Evolutionary conservation across 2,888 invertebrate genomes (phyloP), one percentile per base, ranked within the genome.

Genomic region (Pseudococcus longispinus): DNA sequence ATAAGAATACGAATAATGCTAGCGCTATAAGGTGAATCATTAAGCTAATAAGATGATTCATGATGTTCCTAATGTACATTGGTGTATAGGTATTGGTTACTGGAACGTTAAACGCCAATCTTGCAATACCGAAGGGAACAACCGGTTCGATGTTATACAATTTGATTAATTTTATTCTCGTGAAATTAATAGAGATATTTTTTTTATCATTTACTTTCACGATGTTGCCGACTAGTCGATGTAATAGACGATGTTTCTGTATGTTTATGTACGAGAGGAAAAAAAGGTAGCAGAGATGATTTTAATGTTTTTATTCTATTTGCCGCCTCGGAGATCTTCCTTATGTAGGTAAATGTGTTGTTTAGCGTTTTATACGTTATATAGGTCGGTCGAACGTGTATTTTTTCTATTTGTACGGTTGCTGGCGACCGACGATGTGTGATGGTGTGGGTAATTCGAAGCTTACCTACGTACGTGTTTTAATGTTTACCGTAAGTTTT

Each of bases 91-190:
- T 60, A 60, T 60, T 9, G 37, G 23, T 20, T 60, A 11, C 13
- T 2, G 55, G 55, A n/a, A 55, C 15, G 55, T n/a, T 18, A 20
- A 55, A 55, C 55, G 18, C 6, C 6, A 55, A 55, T 13, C 55
- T n/a, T 55, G 15, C n/a, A 55, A 55, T n/a, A 55, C 55, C 55
- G n/a, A 60, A 23, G 60, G 60, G 23, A 23, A 23, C 60, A 80
- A 80, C 77, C 77, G 77, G 77, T 80, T 80, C 11, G n/a, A 15
- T 80, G 77, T 80, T 80, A 80, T 42, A 80, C 77, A 80, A 80
- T 80, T 80, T 42, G 77, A 80, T 80, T 42, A 80, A 80, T 80
- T 60, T 60, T 60, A 80, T 42, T 8, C 18, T 37, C 77, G 77
- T 42, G 9, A 23, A 80, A 80, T 80, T 80, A 42, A 80, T 42